Evolutionary conservation across 2,113 vertebrate species (phyloP).

Genomic region (Felis catus): F.catus_Fca126_mat1.0 CM031413.1:50186501-50187000

Average conservation of each 20-base stretch:
- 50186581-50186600: neutral
- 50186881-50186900: neutral
- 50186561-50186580: neutral
- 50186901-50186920: neutral
- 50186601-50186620: no score
- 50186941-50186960: neutral
- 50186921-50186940: no score
- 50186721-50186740: neutral
- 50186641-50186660: neutral
- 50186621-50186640: neutral
- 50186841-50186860: neutral
- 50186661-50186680: neutral
- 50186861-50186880: neutral
- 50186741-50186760: neutral
- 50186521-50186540: neutral
- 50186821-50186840: neutral
- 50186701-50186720: neutral
- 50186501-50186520: neutral
- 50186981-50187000: neutral
- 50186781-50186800: neutral
- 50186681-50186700: neutral
- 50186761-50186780: conserved; percentile 21
- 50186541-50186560: accelerated
- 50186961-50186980: neutral
- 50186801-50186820: neutral